phyloP scores from a whole-genome alignment of 2,888 invertebrate genomes.

The Mycalesis mineus region DNA sequence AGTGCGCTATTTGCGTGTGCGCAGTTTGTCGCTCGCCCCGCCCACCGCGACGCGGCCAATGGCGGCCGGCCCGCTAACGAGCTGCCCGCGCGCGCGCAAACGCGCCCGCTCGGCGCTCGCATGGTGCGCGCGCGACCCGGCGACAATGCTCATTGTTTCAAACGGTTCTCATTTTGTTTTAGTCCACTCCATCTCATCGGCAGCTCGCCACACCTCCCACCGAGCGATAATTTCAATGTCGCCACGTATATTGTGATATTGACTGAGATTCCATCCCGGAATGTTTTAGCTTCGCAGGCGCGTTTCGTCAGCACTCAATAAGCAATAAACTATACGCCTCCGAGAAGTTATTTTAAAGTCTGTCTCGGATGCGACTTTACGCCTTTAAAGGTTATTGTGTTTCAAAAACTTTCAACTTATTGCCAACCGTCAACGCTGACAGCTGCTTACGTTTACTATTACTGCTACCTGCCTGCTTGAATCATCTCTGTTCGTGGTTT shows the following conservation, averaged over 20 bases:
- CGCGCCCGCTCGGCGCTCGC: constrained; percentile 35
- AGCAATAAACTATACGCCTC: constrained; percentile 77
- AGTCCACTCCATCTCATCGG: constrained; percentile 55
- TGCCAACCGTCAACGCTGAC: constrained; percentile 22
- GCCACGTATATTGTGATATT: constrained; percentile 71
- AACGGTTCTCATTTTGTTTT: constrained; percentile 70
- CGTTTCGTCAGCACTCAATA: constrained; percentile 75
- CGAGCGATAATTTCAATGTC: constrained; percentile 75
- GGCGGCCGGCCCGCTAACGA: constrained; percentile 50
- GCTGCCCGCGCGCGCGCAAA: constrained; percentile 39
- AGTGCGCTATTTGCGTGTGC: constrained; percentile 77
- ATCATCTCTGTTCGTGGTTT: neutral
- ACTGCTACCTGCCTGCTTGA: neutral
- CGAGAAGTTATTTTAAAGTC: constrained; percentile 73
- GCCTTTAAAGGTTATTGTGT: constrained; percentile 77
- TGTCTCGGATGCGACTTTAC: constrained; percentile 68
- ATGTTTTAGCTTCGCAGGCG: constrained; percentile 70
- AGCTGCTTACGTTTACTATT: constrained; percentile 19
- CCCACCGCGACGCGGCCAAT: constrained; percentile 58
- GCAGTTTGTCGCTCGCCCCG: constrained; percentile 72
- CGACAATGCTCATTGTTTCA: constrained; percentile 75
- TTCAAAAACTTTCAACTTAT: constrained; percentile 58
- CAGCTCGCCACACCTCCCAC: constrained; percentile 66
- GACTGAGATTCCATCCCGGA: constrained; percentile 70
- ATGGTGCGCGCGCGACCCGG: constrained; percentile 37